Evolutionary conservation across 2,113 vertebrate genomes (phyloP).

Genomic region (Noctilio leporinus): DNA sequence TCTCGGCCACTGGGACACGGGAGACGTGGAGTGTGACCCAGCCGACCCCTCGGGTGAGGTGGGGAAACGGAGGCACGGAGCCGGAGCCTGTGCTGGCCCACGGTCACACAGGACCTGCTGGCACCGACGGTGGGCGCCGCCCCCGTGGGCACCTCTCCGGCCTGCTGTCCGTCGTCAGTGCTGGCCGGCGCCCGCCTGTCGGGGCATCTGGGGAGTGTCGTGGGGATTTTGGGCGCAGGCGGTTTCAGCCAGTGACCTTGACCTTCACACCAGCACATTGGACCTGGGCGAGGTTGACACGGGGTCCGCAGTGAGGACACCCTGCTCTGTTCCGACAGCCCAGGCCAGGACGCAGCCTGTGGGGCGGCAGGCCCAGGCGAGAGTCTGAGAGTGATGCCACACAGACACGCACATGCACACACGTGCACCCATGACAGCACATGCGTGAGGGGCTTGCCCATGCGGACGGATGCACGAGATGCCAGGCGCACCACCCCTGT

Average conservation of each 20-base stretch:
- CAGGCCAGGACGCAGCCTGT: no score
- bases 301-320: fast-evolving
- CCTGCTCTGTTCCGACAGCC: not conserved
- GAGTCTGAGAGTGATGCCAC: no score
- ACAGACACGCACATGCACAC: not conserved
- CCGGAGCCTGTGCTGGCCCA: fast-evolving
- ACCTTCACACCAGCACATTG: fast-evolving
- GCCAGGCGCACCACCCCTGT: no score
- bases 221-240: fast-evolving
- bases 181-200: fast-evolving
- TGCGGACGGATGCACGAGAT: no score
- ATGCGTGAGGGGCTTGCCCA: no score
- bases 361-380: not conserved
- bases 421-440: no score
- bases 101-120: fast-evolving
- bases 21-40: fast-evolving
- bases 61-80: not conserved
- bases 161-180: fast-evolving
- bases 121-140: fast-evolving
- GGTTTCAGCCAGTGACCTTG: not conserved
- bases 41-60: not conserved
- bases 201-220: fast-evolving
- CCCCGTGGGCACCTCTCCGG: fast-evolving
- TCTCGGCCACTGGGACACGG: fast-evolving
- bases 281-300: fast-evolving